These are phyloP conservation scores for Lepidocyrtoides sp. DNA, from an alignment of 2,888 invertebrate species.

Conservation along the genomic window DNA sequence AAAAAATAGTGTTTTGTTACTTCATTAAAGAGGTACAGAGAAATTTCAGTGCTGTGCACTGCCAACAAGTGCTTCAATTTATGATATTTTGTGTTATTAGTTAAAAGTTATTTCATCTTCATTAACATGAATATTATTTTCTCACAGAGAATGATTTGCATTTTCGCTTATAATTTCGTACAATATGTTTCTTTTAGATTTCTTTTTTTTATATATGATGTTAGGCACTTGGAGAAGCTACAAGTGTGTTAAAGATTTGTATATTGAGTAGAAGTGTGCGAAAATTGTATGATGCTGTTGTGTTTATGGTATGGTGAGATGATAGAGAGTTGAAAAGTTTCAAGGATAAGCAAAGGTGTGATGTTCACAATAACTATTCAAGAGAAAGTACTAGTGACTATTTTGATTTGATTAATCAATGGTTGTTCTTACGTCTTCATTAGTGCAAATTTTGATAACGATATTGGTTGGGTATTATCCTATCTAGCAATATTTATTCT, in stretches of 20 bases:
- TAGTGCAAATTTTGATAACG: neutral
- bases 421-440: neutral
- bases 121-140: slow-evolving; percentile 19
- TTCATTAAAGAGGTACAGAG: slow-evolving; percentile 64
- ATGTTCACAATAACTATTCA: neutral
- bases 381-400: slow-evolving; percentile 4
- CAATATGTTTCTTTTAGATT: neutral
- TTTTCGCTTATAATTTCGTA: neutral
- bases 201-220: slow-evolving; percentile 50
- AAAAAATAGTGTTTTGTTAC: slow-evolving; percentile 60
- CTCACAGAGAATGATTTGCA: slow-evolving; percentile 19
- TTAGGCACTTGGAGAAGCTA: slow-evolving; percentile 80
- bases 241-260: slow-evolving; percentile 73
- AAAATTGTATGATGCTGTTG: neutral
- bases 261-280: neutral
- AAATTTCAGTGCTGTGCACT: neutral
- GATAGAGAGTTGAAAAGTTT: neutral
- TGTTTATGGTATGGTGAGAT: neutral
- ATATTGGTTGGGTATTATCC: neutral
- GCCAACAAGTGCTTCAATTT: slow-evolving; percentile 3
- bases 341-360: neutral
- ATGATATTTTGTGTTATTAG: neutral
- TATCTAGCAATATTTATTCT: too few species aligned
- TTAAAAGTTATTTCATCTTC: neutral
- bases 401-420: neutral